phyloP scores from a whole-genome alignment of 92 coral and sea anemone genomes.

The Montipora capitata region DNA sequence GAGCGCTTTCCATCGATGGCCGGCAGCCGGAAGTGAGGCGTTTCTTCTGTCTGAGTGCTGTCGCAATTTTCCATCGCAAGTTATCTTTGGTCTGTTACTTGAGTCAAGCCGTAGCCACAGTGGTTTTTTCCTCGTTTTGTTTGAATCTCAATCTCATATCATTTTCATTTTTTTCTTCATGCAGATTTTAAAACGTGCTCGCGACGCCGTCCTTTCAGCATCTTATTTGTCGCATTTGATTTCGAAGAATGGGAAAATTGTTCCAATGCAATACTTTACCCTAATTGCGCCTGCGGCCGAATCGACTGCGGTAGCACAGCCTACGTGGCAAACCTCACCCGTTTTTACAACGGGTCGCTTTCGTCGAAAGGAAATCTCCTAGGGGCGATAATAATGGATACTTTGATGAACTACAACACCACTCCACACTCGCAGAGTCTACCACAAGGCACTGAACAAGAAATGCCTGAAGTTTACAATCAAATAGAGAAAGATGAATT shows the following conservation, averaged over 20 bases:
- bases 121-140: too few relatives aligned
- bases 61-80: too few relatives aligned
- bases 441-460: not conserved
- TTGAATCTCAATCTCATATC: too few relatives aligned
- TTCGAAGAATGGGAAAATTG: slow-evolving; percentile 84
- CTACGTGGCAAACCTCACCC: slow-evolving; percentile 45
- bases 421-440: slow-evolving; percentile 74
- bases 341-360: slow-evolving; percentile 52
- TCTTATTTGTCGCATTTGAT: slow-evolving; percentile 82
- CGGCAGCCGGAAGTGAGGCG: too few relatives aligned
- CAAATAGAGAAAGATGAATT: slow-evolving; percentile 36
- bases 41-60: too few relatives aligned
- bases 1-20: too few relatives aligned
- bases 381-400: slow-evolving; percentile 87
- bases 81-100: too few relatives aligned
- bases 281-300: not conserved
- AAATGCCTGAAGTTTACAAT: slow-evolving; percentile 31
- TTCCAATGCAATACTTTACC: not conserved
- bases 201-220: slow-evolving; percentile 50
- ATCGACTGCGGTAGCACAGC: too few relatives aligned
- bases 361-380: slow-evolving; percentile 65
- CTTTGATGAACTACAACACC: slow-evolving; percentile 77
- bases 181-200: too few relatives aligned
- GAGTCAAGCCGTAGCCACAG: too few relatives aligned
- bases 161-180: too few relatives aligned